These are phyloP conservation scores for Hylomyscus alleni DNA, from an alignment of 2,797 vertebrate species.

Conservation along the genomic window DNA sequence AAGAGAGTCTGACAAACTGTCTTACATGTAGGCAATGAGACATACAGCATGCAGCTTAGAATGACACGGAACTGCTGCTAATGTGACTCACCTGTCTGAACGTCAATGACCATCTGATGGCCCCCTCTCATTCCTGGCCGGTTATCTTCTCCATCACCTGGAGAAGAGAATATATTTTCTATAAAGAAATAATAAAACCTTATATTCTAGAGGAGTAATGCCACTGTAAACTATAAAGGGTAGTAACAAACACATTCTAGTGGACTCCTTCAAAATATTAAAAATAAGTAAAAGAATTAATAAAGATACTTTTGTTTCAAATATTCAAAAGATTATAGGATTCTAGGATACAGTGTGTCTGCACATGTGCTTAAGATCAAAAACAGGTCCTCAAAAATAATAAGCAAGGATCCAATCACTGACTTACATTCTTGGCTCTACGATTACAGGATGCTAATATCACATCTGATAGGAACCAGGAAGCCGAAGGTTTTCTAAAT, in stretches of 20 bases:
- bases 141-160: conserved; percentile 98
- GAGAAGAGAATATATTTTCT: conserved; percentile 50
- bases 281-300: conserved; percentile 32
- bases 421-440: neutral
- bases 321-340: conserved; percentile 15
- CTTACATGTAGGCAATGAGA: neutral
- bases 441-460: conserved; percentile 20
- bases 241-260: conserved; percentile 43
- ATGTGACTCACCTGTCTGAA: conserved; percentile 95
- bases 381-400: neutral
- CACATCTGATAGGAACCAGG: conserved; percentile 30
- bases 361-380: neutral
- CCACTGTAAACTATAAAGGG: neutral
- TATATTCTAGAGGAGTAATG: neutral
- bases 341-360: neutral
- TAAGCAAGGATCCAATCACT: conserved; percentile 16
- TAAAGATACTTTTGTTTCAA: conserved; percentile 52
- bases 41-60: neutral
- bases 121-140: conserved; percentile 99
- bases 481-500: conserved; percentile 51
- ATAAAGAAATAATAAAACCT: conserved; percentile 56
- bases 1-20: neutral
- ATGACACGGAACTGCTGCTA: neutral
- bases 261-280: conserved; percentile 53
- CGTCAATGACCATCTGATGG: conserved; percentile 99